Base-by-base conservation (phyloP, 2,888 invertebrate species). In the Gastrophysa polygoni region DNA sequence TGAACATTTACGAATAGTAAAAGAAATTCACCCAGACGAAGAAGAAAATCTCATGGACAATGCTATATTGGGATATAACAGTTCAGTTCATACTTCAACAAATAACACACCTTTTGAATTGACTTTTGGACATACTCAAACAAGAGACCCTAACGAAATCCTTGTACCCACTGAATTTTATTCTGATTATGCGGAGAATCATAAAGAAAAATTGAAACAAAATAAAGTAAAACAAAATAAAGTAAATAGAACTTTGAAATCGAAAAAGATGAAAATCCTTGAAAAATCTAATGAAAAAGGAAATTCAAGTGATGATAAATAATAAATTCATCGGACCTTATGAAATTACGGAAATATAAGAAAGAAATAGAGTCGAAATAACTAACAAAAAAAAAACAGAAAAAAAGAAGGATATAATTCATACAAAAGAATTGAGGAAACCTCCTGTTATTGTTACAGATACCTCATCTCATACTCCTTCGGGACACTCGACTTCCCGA, bases 291-390 rank as follows among this genome's bases (percentile, higher is more conserved):
- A 24, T 24, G 7, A 24, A 24, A 24, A 24, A 24, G 24, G 24
- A 24, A 7, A 24, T 7, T 24, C 24, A 7, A 24, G 24, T 24
- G 7, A 3, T 24, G 24, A 24, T 7, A 5, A 24, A 24, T 5
- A 3, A 24, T 24, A 7, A 7, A 24, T 24, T 24, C 7, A 5
- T 24, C 3, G 24, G 24, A 24, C 24, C 24, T 7, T 24, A 24
- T 24, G 24, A 24, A 24, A 24, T 24, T 7, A 24, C 7, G 24
- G 7, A 24, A 7, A 24, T 24, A 7, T 24, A 21, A 57, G 38
- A 57, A 57, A 54, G 29, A 46, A 67, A 67, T 52, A 51, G 48
- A 44, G 61, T 61, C 21, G 58, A 63, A 28, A 59, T 52, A 24
- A 52, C 47, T 20, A 24, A 28, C 17, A 59, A 59, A 32, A 4